These are phyloP conservation scores for Bufo gargarizans DNA, from an alignment of 2,113 vertebrate genomes.

Conservation along the genomic window DNA sequence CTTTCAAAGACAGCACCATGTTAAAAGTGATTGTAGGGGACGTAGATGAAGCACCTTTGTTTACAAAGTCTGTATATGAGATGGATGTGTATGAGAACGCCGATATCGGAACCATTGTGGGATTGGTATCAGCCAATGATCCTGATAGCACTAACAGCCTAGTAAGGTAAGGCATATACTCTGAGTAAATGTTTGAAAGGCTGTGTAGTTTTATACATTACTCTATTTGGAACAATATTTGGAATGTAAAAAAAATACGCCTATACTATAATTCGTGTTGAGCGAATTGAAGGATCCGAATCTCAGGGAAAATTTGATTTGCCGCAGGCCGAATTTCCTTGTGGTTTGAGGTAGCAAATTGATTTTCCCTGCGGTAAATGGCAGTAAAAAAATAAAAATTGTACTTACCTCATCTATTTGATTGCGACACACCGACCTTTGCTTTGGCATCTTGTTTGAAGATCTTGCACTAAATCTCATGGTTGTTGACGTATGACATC, in stretches of 20 bases:
- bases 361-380: no score
- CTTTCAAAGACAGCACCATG: constrained; percentile 91
- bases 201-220: neutral
- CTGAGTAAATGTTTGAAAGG: neutral
- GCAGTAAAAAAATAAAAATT: no score
- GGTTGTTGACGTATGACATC: no score
- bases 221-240: neutral
- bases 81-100: constrained; percentile 95
- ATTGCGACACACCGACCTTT: no score
- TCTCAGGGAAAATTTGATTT: no score
- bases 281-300: neutral
- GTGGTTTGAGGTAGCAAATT: no score
- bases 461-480: no score
- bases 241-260: neutral
- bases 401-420: no score
- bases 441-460: no score
- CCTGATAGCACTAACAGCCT: constrained; percentile 88
- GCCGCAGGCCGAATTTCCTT: no score
- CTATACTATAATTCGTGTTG: neutral
- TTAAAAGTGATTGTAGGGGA: constrained; percentile 93
- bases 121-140: constrained; percentile 90
- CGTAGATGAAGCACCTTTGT: constrained; percentile 91
- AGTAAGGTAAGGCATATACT: constrained; percentile 79
- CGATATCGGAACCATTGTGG: constrained; percentile 83
- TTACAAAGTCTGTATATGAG: constrained; percentile 88